Base-by-base conservation (phyloP, 2,113 vertebrate genomes). In the Phylloscopus whistleri region DNA sequence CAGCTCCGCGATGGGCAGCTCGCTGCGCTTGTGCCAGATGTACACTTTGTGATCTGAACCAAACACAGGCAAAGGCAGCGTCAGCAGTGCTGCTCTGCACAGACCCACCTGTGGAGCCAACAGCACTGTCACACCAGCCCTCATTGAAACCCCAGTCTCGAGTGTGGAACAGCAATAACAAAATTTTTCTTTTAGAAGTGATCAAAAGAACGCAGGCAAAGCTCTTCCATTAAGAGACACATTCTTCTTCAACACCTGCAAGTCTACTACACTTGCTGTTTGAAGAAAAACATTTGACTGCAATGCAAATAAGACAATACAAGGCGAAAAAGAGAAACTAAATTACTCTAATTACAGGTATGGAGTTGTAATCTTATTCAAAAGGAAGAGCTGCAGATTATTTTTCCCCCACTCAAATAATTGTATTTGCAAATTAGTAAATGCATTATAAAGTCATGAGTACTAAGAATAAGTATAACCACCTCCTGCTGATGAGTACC, bases 11-110 rank as follows among this genome's bases (percentile, higher is more conserved):
- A 99, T 99, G 31, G 99, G 99, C 97, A 99, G 98, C 96, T 99
- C 99, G 3, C 99, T 99, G 66, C 99, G 99, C 94, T 99, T 98
- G 98, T 99, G 99, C 99, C 99, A 99, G 97, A 99, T 99, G 98
- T 99, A 99, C 87, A 99, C 99, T 95, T 99, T 99, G 97, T 99
- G 99, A 97, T 99, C 99, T 99, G 96, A 23, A 52, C 3, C 28
- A 59, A 62, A 95, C 9, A 88, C 4, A 7, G 27, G 31, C 69
- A 30, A 4, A 52, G 59, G 68, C 78, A 48, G 41, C 37, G 8
- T 91, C 12, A 93, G 77, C 69, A 73, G 58, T 39, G 7, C 9
- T 24, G 85, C 10, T 43, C 62, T 37, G 46, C 63, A 23, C 27
- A 13, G 3, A 9, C 5, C 0, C 0, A 2, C 14, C 6, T 19